A percentile compares a stretch with the other conserved stretches of the same genome.
These are phyloP conservation scores for Marisa cornuarietis DNA, from an alignment of 1,140 invertebrate genomes.

Conservation along the genomic window DNA sequence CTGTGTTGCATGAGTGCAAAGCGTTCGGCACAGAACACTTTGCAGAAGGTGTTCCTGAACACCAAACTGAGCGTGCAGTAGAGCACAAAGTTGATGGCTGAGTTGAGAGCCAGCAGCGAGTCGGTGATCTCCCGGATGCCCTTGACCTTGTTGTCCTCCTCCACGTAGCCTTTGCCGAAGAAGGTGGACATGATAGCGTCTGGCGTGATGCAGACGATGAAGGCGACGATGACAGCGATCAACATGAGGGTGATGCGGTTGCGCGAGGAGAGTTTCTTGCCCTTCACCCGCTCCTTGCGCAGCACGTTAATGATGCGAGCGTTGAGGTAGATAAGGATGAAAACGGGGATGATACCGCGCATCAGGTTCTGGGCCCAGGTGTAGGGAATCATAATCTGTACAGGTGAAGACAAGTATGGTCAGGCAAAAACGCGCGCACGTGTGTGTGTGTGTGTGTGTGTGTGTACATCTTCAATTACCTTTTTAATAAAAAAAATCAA, in stretches of 20 bases:
- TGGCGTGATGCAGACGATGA: conserved; percentile 80
- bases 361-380: conserved; percentile 75
- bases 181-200: conserved; percentile 73
- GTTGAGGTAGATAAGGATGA: conserved; percentile 68
- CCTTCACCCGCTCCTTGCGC: conserved; percentile 60
- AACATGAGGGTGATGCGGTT: conserved; percentile 78
- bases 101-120: conserved; percentile 77
- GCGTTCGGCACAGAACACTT: conserved; percentile 33
- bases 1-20: conserved; percentile 17
- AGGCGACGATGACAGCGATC: conserved; percentile 79
- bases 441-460: too few species aligned
- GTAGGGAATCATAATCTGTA: conserved; percentile 68
- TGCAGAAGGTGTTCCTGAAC: conserved; percentile 65
- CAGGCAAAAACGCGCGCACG: too few species aligned
- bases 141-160: conserved; percentile 63
- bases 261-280: conserved; percentile 52
- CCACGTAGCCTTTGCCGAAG: conserved; percentile 62
- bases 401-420: conserved; percentile 32
- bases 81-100: conserved; percentile 79
- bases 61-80: conserved; percentile 81
- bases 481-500: background rate
- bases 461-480: background rate
- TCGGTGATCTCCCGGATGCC: conserved; percentile 80
- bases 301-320: conserved; percentile 77
- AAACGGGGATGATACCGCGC: conserved; percentile 73